Evolutionary conservation across 2,888 invertebrate species (phyloP).

Genomic region (Nomada hirtipes): DNA sequence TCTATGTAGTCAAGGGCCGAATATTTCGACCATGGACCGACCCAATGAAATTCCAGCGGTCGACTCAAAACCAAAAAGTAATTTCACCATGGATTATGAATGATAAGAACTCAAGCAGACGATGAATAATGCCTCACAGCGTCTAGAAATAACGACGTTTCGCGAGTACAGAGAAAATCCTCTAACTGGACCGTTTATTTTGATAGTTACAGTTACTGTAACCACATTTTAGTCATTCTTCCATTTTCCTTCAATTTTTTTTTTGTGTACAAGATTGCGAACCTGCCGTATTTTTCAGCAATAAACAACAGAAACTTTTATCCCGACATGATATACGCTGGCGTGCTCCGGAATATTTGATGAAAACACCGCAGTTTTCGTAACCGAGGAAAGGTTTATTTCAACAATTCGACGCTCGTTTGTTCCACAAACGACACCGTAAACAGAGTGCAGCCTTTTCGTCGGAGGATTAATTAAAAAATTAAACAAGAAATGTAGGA

Average conservation of each 20-base stretch:
- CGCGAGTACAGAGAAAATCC: slow-evolving; percentile 49
- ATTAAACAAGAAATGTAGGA: no score
- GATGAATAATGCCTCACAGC: slow-evolving; percentile 24
- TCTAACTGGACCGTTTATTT: neutral
- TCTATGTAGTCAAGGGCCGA: no score
- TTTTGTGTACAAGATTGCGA: slow-evolving; percentile 10
- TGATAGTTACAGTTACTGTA: slow-evolving; percentile 20
- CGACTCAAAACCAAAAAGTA: neutral
- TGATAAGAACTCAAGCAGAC: neutral
- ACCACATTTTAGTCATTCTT: slow-evolving; percentile 60
- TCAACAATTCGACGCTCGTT: slow-evolving; percentile 7
- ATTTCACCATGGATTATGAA: neutral
- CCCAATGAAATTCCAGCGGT: neutral
- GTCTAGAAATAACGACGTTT: slow-evolving; percentile 39
- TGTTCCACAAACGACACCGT: neutral
- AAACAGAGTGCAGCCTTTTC: no score
- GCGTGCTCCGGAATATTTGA: slow-evolving; percentile 53
- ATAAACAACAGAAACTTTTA: slow-evolving; percentile 61
- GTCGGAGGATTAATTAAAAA: no score
- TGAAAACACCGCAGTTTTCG: slow-evolving; percentile 47
- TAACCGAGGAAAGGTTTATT: slow-evolving; percentile 13
- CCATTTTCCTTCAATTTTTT: neutral
- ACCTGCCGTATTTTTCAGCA: slow-evolving; percentile 58
- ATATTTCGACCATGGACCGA: no score
- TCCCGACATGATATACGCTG: slow-evolving; percentile 50